A percentile compares a stretch with the other conserved stretches of the same genome.
phyloP scores from a whole-genome alignment of 2,888 invertebrate species.

The Protonemura montana region DNA sequence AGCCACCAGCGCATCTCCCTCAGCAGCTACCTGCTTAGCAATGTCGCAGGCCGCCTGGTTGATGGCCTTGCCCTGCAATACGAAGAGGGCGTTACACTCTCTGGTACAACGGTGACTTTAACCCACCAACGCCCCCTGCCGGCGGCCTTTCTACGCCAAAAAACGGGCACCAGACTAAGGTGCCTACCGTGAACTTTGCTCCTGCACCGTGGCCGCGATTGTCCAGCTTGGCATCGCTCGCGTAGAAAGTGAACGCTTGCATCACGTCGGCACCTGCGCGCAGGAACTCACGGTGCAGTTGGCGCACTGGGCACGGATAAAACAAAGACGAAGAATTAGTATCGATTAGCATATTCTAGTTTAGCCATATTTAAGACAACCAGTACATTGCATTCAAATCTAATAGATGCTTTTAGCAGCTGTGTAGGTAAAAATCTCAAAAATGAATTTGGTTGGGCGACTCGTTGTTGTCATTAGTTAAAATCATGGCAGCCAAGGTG shows the following conservation, averaged over 20 bases:
- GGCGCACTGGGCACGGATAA: conserved; percentile 53
- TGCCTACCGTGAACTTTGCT: conserved; percentile 53
- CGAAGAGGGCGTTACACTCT: neutral
- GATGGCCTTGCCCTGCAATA: conserved; percentile 54
- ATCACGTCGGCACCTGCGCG: conserved; percentile 58
- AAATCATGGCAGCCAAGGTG: too few species aligned
- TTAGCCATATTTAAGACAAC: too few species aligned
- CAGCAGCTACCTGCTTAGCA: conserved; percentile 56
- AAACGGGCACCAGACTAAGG: too few species aligned
- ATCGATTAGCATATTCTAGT: too few species aligned
- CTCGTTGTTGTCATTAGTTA: too few species aligned
- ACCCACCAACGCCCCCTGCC: too few species aligned
- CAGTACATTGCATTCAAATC: too few species aligned
- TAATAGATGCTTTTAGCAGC: too few species aligned
- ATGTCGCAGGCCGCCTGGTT: conserved; percentile 57
- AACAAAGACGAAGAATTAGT: neutral
- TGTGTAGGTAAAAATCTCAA: too few species aligned
- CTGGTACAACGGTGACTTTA: too few species aligned
- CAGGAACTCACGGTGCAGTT: conserved; percentile 58
- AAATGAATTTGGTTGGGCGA: too few species aligned
- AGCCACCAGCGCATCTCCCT: conserved; percentile 56
- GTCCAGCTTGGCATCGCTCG: conserved; percentile 58
- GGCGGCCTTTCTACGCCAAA: too few species aligned
- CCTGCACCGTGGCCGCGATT: conserved; percentile 57
- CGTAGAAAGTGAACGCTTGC: conserved; percentile 59